Conservation (phyloP, 2,888 invertebrate genomes). For the Amphipyra berbera region DNA sequence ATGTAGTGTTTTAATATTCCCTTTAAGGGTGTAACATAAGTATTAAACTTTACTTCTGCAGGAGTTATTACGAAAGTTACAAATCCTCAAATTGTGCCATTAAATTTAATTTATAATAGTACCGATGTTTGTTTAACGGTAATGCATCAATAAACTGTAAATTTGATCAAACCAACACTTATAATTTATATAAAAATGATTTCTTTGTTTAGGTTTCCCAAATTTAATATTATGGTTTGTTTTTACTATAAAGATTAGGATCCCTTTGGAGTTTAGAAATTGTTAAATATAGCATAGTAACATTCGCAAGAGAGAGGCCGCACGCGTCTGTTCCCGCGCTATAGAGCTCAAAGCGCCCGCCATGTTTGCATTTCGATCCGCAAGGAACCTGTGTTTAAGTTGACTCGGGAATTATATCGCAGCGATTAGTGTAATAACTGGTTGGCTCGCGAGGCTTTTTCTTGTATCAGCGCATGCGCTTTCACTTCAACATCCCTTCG, state of each 20-base stretch:
- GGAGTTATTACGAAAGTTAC: too few species aligned
- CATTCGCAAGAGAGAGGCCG: constrained; percentile 57
- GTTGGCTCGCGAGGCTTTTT: constrained; percentile 85
- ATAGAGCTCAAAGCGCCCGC: constrained; percentile 86
- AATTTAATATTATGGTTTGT: too few species aligned
- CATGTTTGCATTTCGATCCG: constrained; percentile 90
- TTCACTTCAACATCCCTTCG: constrained; percentile 79
- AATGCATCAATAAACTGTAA: too few species aligned
- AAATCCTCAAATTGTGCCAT: too few species aligned
- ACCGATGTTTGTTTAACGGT: too few species aligned
- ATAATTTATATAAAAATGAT: too few species aligned
- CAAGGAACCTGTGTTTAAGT: constrained; percentile 90
- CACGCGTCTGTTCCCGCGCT: constrained; percentile 79
- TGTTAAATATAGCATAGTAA: not conserved
- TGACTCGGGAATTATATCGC: constrained; percentile 90
- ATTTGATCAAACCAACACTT: too few species aligned
- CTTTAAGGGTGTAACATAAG: not conserved
- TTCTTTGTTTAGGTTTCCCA: too few species aligned
- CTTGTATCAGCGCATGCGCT: constrained; percentile 83
- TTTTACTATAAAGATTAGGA: too few species aligned
- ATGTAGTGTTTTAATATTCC: constrained; percentile 9
- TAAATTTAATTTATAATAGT: too few species aligned
- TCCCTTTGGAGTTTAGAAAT: not conserved
- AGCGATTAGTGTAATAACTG: constrained; percentile 90
- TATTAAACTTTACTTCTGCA: too few species aligned